These are phyloP conservation scores for Pyrocoelia pectoralis DNA, from an alignment of 2,888 invertebrate species.

Conservation along the genomic window DNA sequence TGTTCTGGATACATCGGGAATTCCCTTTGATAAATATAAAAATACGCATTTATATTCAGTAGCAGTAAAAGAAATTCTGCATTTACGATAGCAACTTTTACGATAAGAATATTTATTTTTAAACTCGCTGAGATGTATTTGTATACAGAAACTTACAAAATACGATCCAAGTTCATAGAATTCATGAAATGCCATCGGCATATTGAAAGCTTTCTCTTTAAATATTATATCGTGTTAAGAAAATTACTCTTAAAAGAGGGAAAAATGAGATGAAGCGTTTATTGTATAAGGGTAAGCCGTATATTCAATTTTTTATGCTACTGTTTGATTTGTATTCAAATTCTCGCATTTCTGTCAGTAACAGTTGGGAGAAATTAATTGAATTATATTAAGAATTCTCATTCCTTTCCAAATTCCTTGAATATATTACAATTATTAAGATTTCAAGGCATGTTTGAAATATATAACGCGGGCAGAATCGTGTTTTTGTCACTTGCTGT, in stretches of 20 bases:
- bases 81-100: conserved; percentile 23
- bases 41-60: conserved; percentile 23
- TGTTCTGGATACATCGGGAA: conserved; percentile 12
- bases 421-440: conserved; percentile 34
- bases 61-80: conserved; percentile 20
- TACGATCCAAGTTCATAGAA: conserved; percentile 22
- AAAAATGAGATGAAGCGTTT: not conserved
- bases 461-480: conserved; percentile 29
- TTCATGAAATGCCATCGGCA: conserved; percentile 27
- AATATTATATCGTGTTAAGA: conserved; percentile 12
- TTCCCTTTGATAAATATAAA: conserved; percentile 20
- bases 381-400: conserved; percentile 28
- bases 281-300: not conserved
- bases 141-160: conserved; percentile 20
- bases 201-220: conserved; percentile 18
- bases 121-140: conserved; percentile 29
- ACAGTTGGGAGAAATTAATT: conserved; percentile 26
- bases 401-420: conserved; percentile 19
- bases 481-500: conserved; percentile 39
- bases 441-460: conserved; percentile 28
- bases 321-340: conserved; percentile 27
- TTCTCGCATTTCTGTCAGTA: conserved; percentile 24
- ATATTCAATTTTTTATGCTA: not conserved
- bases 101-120: conserved; percentile 25
- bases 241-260: not conserved